Base-by-base conservation (phyloP, 2,797 vertebrate species). In the Fistularia commersonii region DNA sequence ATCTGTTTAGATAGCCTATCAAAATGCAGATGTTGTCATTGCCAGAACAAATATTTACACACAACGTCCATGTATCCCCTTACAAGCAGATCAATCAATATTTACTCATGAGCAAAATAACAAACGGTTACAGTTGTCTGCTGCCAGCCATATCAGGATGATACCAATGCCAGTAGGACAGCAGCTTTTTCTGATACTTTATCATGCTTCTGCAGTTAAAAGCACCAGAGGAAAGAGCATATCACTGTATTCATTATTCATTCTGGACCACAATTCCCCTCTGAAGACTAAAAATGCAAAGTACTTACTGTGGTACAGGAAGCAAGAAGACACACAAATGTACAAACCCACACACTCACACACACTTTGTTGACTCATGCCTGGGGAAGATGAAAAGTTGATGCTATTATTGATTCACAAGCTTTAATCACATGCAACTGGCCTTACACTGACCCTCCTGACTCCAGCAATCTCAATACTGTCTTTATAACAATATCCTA, bases 71-170 rank as follows among this genome's bases (percentile, higher is more conserved):
- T 77, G 66, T 80, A 83, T 82, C 77, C 69, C 77, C 61, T 81
- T 68, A 82, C 75, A 77, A 86, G 68, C 72, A 79, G 76, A 85
- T 86, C 71, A 73, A 88, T 90, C 81, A 79, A 84, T 87, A 86
- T 89, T 88, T 83, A 83, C 82, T 76, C 74, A 72, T 66, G 80
- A 80, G 77, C 69, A 69, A 88, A 89, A 87, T 50, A 67, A 67
- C 79, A 84, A 83, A 82, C 77, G 56, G 67, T 44, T 61, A 63
- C 76, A 78, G 69, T 66, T 70, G 64, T 63, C 45, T 46, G 47
- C 42, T 71, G 66, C 64, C 72, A 79, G 62, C 65, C 65, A 69
- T 77, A 77, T 74, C 64, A 34, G 66, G 67, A 47, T 57, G 61
- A 65, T 64, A 74, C 45, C 42, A 53, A 61, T 51, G 46, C 62